Conservation (phyloP, 1,140 invertebrate species). For the Aphelinus certus region DNA sequence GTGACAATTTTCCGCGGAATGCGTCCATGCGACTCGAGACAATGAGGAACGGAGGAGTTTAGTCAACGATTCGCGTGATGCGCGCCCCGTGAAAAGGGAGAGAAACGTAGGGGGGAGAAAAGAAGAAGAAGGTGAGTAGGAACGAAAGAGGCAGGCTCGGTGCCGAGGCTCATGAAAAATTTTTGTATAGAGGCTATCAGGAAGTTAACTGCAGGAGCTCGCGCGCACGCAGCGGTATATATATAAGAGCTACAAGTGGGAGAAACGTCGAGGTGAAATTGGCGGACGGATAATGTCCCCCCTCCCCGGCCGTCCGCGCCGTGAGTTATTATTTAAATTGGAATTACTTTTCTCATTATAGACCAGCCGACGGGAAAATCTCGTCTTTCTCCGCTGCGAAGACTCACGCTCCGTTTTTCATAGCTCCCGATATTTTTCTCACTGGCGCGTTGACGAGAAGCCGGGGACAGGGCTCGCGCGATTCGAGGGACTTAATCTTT, state of each 20-base stretch:
- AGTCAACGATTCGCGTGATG: background rate
- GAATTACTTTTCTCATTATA: constrained; percentile 68
- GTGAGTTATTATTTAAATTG: constrained; percentile 65
- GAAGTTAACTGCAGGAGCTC: background rate
- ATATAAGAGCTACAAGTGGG: background rate
- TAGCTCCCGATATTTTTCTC: constrained; percentile 39
- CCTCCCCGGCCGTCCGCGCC: constrained; percentile 45
- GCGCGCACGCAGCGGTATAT: background rate
- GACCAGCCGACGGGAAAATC: constrained; percentile 63
- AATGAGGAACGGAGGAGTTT: no score
- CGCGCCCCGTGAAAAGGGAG: background rate
- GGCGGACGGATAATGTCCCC: constrained; percentile 58
- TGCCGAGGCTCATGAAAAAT: constrained; percentile 8
- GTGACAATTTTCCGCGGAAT: no score
- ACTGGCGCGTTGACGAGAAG: background rate
- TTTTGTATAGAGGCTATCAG: constrained; percentile 18
- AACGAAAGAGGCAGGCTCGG: no score
- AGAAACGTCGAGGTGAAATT: constrained; percentile 17
- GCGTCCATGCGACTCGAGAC: no score
- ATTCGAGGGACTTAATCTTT: constrained; percentile 55
- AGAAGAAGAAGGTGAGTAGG: no score
- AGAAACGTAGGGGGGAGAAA: background rate
- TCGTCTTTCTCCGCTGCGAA: constrained; percentile 52
- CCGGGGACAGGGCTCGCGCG: background rate
- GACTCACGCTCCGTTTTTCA: no score